Conservation (phyloP, 2,888 invertebrate species). For the Lycophotia porphyrea region DNA sequence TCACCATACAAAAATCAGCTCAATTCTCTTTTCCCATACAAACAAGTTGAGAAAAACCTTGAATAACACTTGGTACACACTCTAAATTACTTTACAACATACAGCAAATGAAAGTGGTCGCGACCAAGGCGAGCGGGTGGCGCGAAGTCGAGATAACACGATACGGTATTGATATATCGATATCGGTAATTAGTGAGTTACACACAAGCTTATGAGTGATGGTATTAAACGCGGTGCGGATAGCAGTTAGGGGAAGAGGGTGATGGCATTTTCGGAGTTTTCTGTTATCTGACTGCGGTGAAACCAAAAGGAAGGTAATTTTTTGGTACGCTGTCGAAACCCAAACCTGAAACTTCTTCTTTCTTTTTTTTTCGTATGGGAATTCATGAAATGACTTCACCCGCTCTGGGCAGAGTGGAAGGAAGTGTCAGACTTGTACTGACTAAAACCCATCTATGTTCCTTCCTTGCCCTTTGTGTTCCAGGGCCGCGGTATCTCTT, state of each 20-base stretch:
- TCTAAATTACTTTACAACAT: conserved; percentile 53
- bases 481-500: no score
- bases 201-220: conserved; percentile 20
- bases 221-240: background rate
- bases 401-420: no score
- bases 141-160: conserved; percentile 45
- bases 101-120: conserved; percentile 57
- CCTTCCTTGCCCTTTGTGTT: no score
- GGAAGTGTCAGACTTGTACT: no score
- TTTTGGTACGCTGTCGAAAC: background rate
- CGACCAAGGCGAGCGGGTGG: conserved; percentile 58
- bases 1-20: background rate
- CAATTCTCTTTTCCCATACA: conserved; percentile 12
- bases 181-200: conserved; percentile 54
- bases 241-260: background rate
- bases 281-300: background rate
- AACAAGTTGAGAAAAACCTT: conserved; percentile 41
- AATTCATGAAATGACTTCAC: no score
- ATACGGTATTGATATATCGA: conserved; percentile 43
- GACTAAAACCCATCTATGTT: no score
- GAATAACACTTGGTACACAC: conserved; percentile 37
- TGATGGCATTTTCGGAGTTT: background rate
- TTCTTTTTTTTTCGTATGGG: no score
- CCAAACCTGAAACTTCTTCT: no score
- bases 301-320: background rate